These are phyloP conservation scores for Mugil cephalus DNA, from an alignment of 2,113 vertebrate species.

Conservation along the genomic window DNA sequence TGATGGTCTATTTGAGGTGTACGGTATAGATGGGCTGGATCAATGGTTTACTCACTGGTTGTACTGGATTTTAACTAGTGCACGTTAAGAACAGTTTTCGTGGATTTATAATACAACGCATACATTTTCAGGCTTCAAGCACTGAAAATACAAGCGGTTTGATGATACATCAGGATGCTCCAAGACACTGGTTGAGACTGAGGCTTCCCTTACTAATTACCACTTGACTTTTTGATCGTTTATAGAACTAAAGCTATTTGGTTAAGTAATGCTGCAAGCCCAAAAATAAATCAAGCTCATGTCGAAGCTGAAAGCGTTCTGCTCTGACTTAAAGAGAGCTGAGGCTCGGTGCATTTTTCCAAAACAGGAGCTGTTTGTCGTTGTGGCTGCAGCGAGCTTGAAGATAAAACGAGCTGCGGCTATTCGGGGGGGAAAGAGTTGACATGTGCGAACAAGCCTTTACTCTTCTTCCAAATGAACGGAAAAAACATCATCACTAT, in stretches of 20 bases:
- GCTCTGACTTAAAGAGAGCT: not conserved
- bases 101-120: not conserved
- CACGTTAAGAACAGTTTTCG: not conserved
- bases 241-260: not conserved
- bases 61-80: not conserved
- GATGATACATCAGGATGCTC: not conserved
- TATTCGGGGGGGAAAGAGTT: not conserved
- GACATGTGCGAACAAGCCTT: conserved; percentile 5
- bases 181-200: too few relatives aligned
- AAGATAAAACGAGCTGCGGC: not conserved
- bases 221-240: not conserved
- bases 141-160: too few relatives aligned
- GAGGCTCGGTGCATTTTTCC: not conserved
- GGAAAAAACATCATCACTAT: not conserved
- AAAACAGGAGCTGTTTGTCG: conserved; percentile 15
- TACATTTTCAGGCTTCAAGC: not conserved
- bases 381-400: not conserved
- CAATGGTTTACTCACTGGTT: not conserved
- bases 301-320: not conserved
- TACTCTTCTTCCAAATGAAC: conserved; percentile 16
- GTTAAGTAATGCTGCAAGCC: not conserved
- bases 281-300: not conserved
- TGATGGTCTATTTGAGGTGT: not conserved
- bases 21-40: not conserved
- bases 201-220: too few relatives aligned